Percentiles rank a stretch among this genome's conserved stretches.
phyloP scores from a whole-genome alignment of 2,888 invertebrate genomes.

The Calephelis perditalis region DNA sequence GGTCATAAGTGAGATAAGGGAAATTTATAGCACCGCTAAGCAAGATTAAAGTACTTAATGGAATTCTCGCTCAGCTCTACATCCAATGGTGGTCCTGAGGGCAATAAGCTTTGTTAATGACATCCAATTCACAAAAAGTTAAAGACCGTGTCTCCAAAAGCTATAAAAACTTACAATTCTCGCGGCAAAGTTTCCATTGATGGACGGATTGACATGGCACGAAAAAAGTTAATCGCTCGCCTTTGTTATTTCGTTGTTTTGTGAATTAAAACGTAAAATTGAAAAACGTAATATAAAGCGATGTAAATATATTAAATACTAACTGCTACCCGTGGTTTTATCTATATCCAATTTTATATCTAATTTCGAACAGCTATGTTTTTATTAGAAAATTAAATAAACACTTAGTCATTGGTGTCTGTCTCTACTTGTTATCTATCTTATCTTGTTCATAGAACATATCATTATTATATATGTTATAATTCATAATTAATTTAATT shows the following conservation, averaged over 20 bases:
- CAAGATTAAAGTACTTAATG: not conserved
- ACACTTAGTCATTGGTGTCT: no score
- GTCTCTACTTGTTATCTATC: no score
- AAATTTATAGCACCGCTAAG: constrained; percentile 2
- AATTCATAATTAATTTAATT: no score
- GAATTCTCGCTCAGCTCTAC: not conserved
- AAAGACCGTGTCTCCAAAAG: constrained; percentile 29
- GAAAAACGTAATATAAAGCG: no score
- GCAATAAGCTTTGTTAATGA: constrained; percentile 14
- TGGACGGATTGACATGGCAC: not conserved
- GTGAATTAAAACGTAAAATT: not conserved
- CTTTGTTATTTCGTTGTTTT: constrained; percentile 1
- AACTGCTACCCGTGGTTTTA: no score
- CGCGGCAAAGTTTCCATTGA: constrained; percentile 24
- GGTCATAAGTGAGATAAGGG: not conserved
- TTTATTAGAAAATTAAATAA: no score
- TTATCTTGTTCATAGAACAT: no score
- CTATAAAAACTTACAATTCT: constrained; percentile 26
- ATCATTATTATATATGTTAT: no score
- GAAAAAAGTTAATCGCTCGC: constrained; percentile 6
- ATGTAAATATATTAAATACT: no score
- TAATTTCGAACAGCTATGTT: no score
- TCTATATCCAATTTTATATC: no score
- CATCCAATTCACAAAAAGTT: constrained; percentile 23
- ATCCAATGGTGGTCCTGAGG: constrained; percentile 8